Evolutionary conservation across 2,888 invertebrate species (phyloP), one percentile per base, ranked within the genome.

Genomic region (Zhuqinia jingwanae): DNA sequence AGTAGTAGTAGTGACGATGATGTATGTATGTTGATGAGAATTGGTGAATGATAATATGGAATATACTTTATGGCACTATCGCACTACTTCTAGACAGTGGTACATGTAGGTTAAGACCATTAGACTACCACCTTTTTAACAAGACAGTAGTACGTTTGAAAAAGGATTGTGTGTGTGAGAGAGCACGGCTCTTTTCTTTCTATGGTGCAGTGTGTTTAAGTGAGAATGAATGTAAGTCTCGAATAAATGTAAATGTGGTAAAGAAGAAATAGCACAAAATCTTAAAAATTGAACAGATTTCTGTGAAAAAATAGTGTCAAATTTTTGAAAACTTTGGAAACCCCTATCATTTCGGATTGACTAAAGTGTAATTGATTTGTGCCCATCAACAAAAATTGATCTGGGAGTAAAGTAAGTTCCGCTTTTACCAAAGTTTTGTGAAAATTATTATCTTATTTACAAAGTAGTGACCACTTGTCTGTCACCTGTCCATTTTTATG

Each of bases 251-350:
- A 53, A 75, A 75, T 75, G 75, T 75, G 75, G 75, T 11, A 22
- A 50, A 53, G n/a, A 50, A 53, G 27, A 25, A 15, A 27, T 20
- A 11, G 3, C 36, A n/a, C 50, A 75, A 53, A 47, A 25, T 42
- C 45, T 68, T n/a, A n/a, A n/a, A n/a, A n/a, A n/a, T 8, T 53
- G 75, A 75, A 75, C 75, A 75, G 75, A 75, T 75, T 75, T 75
- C 17, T 0, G 17, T 25, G 20, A 2, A 53, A 22, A 75, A 47
- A n/a, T 10, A 0, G 15, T 22, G 75, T 70, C 20, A 70, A 45
- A 45, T 2, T 50, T 22, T 20, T 11, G 13, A 73, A 73, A 27
- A 47, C 15, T 27, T 50, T 13, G 25, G 47, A 5, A 27, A 50
- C 13, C n/a, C 1, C 15, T 6, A 10, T 1, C 6, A n/a, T 17